Conservation (phyloP, 1,140 invertebrate species). For the Drosophila mojavensis region DNA sequence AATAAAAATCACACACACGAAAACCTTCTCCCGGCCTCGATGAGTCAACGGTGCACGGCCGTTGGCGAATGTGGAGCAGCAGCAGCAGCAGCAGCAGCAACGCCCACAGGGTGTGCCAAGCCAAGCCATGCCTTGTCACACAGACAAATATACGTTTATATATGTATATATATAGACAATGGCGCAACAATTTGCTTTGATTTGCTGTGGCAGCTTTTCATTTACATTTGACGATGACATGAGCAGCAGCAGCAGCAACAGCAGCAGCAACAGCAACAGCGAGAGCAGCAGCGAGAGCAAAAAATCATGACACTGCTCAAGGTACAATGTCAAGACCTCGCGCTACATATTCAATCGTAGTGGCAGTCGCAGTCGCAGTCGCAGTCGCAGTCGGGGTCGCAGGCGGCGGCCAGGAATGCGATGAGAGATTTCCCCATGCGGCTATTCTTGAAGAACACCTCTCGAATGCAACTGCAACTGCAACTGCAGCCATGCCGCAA, state of each 20-base stretch:
- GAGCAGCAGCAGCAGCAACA: slow-evolving; percentile 10
- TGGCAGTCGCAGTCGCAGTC: not conserved
- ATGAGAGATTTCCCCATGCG: slow-evolving; percentile 31
- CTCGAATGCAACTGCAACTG: not conserved
- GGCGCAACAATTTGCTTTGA: slow-evolving; percentile 56
- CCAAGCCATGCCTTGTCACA: slow-evolving; percentile 49
- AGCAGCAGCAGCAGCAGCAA: slow-evolving; percentile 40
- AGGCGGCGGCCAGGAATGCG: slow-evolving; percentile 18
- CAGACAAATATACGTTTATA: not conserved
- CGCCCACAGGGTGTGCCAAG: slow-evolving; percentile 67
- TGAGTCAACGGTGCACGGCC: slow-evolving; percentile 42
- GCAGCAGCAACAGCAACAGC: slow-evolving; percentile 10
- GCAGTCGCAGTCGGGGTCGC: slow-evolving; percentile 4
- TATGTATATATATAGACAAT: slow-evolving; percentile 2
- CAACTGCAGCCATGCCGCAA: slow-evolving; percentile 16
- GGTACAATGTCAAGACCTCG: slow-evolving; percentile 79
- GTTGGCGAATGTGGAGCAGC: slow-evolving; percentile 47
- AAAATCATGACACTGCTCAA: slow-evolving; percentile 67
- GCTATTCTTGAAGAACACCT: slow-evolving; percentile 21
- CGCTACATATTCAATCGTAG: slow-evolving; percentile 46
- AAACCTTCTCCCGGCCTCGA: slow-evolving; percentile 48
- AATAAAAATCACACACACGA: not conserved
- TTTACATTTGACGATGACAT: slow-evolving; percentile 59
- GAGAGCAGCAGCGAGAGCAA: slow-evolving; percentile 7
- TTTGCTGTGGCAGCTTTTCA: slow-evolving; percentile 69